phyloP scores from a whole-genome alignment of 1,140 invertebrate genomes.

The Colletes gigas region DNA sequence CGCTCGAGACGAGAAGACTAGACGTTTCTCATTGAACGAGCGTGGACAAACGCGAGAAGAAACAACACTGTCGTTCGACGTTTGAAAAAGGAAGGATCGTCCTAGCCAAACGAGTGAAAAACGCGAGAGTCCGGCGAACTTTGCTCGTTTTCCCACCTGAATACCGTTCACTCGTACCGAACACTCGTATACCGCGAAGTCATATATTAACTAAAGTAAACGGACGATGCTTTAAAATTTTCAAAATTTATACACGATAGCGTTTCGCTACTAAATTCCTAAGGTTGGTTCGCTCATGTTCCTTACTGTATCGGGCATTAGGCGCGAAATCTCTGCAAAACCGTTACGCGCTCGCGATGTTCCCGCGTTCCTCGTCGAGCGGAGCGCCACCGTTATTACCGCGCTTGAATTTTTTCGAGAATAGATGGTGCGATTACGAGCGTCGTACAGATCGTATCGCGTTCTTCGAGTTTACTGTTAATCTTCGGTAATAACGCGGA shows the following conservation, averaged over 20 bases:
- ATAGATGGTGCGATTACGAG: not conserved
- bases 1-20: slow-evolving; percentile 22
- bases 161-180: too few species aligned
- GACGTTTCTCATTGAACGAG: slow-evolving; percentile 17
- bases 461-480: not conserved
- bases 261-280: too few species aligned
- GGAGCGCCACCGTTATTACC: not conserved
- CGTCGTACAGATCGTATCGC: not conserved
- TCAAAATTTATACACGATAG: too few species aligned
- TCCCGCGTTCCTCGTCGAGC: too few species aligned
- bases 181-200: too few species aligned
- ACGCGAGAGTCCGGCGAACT: not conserved
- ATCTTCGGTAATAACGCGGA: not conserved
- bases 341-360: not conserved
- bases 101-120: not conserved
- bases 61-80: not conserved
- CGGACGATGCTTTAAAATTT: too few species aligned
- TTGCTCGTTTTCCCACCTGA: too few species aligned
- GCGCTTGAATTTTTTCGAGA: not conserved
- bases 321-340: not conserved
- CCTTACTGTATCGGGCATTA: not conserved
- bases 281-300: too few species aligned
- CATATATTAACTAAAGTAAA: too few species aligned
- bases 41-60: not conserved
- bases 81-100: not conserved